Base-by-base conservation (phyloP, 2,113 vertebrate species). In the Acrocephalus kingi region DNA sequence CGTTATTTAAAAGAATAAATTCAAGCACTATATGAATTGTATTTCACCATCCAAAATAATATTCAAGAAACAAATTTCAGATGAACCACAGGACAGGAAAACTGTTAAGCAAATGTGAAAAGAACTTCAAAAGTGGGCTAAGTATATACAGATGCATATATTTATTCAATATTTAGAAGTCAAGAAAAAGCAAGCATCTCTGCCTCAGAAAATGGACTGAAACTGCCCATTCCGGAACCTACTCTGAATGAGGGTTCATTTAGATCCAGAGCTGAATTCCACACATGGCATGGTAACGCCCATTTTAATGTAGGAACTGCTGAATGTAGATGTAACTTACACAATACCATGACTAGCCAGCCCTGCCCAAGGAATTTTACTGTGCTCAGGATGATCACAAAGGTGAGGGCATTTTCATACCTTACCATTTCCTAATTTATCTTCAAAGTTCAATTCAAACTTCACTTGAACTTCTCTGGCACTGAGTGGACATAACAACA, bases 221-320 rank as follows among this genome's bases (percentile, higher is more conserved):
- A 80, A 45, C 12, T 22, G 8, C 3, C 28, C 21, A n/a, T 0
- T 2, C 7, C 55, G 62, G 68, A 89, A 64, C 2, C 39, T 30
- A 35, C 10, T 43, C 27, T 17, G 16, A 82, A 64, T 4, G 4
- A 13, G 19, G 22, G 35, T 15, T 84, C 30, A 23, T 55, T 61
- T 48, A 52, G 55, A 61, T 10, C 11, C n/a, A 72, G 17, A 46
- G 19, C 10, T 61, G 27, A 62, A 51, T 31, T 89, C 39, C 25
- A 90, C 1, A 0, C 15, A 5, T 2, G 9, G 17, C 48, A 41
- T 0, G 0, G 23, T 54, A 77, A 69, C 10, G 5, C 15, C 28
- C 21, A 6, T 25, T 51, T 84, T 66, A 15, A 68, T 0, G 2
- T 3, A 30, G 37, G 10, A 81, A 33, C n/a, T 45, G 39, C 15